Evolutionary conservation across 2,888 invertebrate species (phyloP).

Genomic region (Salticus scenicus): DNA sequence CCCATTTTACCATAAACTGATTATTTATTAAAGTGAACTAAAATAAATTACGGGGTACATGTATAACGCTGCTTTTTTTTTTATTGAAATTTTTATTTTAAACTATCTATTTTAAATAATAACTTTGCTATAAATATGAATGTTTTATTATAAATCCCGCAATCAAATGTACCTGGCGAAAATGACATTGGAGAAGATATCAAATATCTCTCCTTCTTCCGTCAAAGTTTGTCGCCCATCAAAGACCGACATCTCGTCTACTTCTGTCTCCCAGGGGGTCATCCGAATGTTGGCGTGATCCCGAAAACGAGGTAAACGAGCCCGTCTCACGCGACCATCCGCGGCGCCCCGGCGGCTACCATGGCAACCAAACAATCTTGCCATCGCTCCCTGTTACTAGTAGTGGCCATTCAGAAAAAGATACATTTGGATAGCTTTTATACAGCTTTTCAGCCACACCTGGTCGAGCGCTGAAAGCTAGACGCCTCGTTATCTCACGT

Average conservation of each 20-base stretch:
- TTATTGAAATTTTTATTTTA: too few relatives aligned
- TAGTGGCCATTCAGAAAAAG: slow-evolving; percentile 38
- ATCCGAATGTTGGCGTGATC: slow-evolving; percentile 33
- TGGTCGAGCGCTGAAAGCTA: slow-evolving; percentile 44
- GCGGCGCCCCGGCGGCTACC: slow-evolving; percentile 39
- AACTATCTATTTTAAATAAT: too few relatives aligned
- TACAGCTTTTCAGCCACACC: slow-evolving; percentile 47
- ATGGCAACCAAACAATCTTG: slow-evolving; percentile 48
- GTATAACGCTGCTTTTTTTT: too few relatives aligned
- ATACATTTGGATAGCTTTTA: slow-evolving; percentile 54
- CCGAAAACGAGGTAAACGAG: slow-evolving; percentile 35
- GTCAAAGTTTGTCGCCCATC: not conserved
- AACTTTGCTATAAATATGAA: too few relatives aligned
- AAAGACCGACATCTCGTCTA: slow-evolving; percentile 21
- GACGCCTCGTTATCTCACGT: slow-evolving; percentile 39
- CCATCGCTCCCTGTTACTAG: slow-evolving; percentile 7
- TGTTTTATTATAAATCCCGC: too few relatives aligned
- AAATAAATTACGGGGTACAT: too few relatives aligned
- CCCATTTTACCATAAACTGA: too few relatives aligned
- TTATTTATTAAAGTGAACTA: too few relatives aligned
- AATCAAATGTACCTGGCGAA: too few relatives aligned
- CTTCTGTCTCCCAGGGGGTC: slow-evolving; percentile 10
- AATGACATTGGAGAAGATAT: too few relatives aligned
- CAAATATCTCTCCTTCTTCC: not conserved
- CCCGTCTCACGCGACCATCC: slow-evolving; percentile 23